Conservation (phyloP, 2,888 invertebrate genomes). For the Osedax frankpressi region DNA sequence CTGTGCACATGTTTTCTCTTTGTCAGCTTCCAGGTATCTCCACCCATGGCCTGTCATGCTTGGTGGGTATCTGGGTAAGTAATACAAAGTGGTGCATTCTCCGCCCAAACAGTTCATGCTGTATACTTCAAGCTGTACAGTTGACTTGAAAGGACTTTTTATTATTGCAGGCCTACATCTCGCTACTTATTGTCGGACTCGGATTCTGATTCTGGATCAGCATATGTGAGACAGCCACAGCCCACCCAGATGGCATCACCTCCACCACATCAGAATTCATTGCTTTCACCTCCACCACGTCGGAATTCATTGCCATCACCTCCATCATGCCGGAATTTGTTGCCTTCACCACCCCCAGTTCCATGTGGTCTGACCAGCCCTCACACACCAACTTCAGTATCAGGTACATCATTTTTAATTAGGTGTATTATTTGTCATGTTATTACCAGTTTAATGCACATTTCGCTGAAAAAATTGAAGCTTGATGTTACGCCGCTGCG, state of each 20-base stretch:
- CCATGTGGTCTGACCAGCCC: not conserved
- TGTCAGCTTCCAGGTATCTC: not conserved
- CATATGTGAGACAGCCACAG: too few species aligned
- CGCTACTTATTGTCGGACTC: not conserved
- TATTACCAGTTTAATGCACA: too few species aligned
- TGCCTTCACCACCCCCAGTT: not conserved
- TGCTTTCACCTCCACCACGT: not conserved
- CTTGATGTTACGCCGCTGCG: too few species aligned
- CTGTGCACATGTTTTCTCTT: not conserved
- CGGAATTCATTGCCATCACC: not conserved
- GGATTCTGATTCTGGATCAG: too few species aligned
- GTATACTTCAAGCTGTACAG: not conserved
- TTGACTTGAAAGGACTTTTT: too few species aligned
- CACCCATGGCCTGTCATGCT: conserved; percentile 1
- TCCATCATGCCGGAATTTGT: too few species aligned
- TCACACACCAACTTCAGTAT: not conserved
- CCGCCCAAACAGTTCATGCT: not conserved
- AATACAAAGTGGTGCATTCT: not conserved
- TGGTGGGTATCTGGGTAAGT: not conserved
- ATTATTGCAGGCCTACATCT: not conserved
- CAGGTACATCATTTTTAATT: not conserved
- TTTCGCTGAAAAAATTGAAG: too few species aligned
- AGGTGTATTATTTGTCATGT: too few species aligned
- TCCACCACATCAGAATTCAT: too few species aligned
- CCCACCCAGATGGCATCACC: too few species aligned